These are phyloP conservation scores for Coptodon rendalli DNA, from an alignment of 2,113 vertebrate species.

Conservation along the genomic window DNA sequence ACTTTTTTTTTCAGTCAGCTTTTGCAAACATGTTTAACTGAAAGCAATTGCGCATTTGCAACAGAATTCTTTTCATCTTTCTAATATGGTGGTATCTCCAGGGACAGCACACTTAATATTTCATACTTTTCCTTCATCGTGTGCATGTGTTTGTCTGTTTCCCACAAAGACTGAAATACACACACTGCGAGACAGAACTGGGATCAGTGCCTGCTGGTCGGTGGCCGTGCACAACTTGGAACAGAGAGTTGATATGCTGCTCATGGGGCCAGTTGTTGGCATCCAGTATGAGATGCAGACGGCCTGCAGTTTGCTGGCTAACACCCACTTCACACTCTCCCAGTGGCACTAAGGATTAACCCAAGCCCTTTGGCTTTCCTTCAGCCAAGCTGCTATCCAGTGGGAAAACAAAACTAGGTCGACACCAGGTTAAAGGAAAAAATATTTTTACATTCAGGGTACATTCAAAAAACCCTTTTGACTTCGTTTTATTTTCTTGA, in stretches of 20 bases:
- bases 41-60: not conserved
- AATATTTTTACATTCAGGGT: not conserved
- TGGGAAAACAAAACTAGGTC: not conserved
- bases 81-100: not conserved
- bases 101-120: not conserved
- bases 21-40: not conserved
- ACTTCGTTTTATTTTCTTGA: not conserved
- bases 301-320: not conserved
- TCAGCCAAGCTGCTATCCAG: not conserved
- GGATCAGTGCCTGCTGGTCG: not conserved
- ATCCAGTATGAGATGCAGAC: not conserved
- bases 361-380: not conserved
- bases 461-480: not conserved
- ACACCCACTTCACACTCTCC: not conserved
- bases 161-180: not conserved
- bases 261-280: not conserved
- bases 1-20: not conserved
- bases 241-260: not conserved
- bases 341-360: conserved; percentile 15
- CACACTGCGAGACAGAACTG: not conserved
- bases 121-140: not conserved
- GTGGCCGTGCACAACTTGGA: not conserved
- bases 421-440: not conserved
- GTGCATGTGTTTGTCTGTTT: not conserved
- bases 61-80: not conserved